These are phyloP conservation scores for Protobothrops mucrosquamatus DNA, from an alignment of 2,113 vertebrate species.

Conservation along the genomic window DNA sequence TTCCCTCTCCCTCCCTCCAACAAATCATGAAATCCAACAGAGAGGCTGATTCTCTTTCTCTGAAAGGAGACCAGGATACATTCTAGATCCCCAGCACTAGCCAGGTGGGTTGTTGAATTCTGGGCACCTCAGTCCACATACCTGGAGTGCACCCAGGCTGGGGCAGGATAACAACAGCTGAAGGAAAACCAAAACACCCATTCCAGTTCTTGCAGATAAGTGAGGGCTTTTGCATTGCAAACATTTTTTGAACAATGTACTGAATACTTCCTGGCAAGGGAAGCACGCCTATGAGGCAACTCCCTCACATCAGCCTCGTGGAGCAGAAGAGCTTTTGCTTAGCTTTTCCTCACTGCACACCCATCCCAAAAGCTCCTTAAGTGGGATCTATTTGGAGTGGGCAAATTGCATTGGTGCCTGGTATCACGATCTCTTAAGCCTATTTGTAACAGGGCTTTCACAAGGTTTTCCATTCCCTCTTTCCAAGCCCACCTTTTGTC, in stretches of 20 bases:
- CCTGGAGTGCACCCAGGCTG: neutral
- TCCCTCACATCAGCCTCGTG: neutral
- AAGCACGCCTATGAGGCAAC: neutral
- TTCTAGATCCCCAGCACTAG: neutral
- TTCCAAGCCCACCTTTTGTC: neutral
- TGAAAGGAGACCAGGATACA: neutral
- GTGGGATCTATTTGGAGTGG: neutral
- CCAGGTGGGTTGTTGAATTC: neutral
- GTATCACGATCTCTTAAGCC: neutral
- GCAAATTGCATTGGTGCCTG: neutral
- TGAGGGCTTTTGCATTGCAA: constrained; percentile 7
- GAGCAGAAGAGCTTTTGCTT: neutral
- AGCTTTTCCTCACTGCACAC: neutral
- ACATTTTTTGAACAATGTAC: neutral
- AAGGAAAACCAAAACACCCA: constrained; percentile 36
- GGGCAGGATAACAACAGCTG: constrained; percentile 4
- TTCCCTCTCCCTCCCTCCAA: neutral
- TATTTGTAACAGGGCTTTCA: neutral
- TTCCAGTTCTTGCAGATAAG: constrained; percentile 26
- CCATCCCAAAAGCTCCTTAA: rapidly evolving
- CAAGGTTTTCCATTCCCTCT: neutral
- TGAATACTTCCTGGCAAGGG: constrained; percentile 36
- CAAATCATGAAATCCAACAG: neutral
- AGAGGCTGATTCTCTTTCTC: neutral
- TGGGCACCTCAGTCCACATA: neutral